Base-by-base conservation (phyloP, 2,113 vertebrate genomes). In the Cyprinodon brontotheroides region DNA sequence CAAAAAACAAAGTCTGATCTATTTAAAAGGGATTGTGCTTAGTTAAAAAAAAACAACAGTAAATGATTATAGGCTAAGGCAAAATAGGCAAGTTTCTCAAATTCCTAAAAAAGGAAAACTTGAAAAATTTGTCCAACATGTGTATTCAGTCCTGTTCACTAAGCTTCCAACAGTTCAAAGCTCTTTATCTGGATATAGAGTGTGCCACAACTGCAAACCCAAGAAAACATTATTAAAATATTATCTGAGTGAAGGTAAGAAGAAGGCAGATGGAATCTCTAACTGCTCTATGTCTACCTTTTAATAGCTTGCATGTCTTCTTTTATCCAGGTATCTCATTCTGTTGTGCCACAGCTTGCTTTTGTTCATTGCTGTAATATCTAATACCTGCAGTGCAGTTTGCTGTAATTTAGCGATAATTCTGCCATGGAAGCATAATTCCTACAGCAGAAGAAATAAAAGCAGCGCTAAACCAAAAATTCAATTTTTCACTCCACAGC, bases 401-500 rank as follows among this genome's bases (percentile, higher is more conserved):
- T 40, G 60, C 61, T 70, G 20, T 70, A 38, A 70, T 43, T 43
- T 64, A 36, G 48, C 29, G 36, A 57, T 60, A 62, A 63, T 61
- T 81, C 70, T 85, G 60, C 65, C 61, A 36, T 10, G 20, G 64
- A 61, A 66, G 62, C 29, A 76, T 39, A 74, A 68, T 68, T 64
- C 36, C 60, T 66, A 14, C 1, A 22, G 66, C 4, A 70, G 29
- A 57, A 79, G 12, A 66, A 73, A 72, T 61, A 62, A 76, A 74
- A 9, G 65, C 0, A 66, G 50, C 39, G 14, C 53, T 11, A 15
- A 14, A 53, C 66, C 74, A 45, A 47, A 81, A 80, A 80, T 79
- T 60, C 37, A 65, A 68, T 82, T 84, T 72, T 50, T 77, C 83
- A 81, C 77, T 57, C 67, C 64, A 70, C 22, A 53, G 74, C 75